Base-by-base conservation (phyloP, 2,113 vertebrate species). In the Peromyscus polionotus region DNA sequence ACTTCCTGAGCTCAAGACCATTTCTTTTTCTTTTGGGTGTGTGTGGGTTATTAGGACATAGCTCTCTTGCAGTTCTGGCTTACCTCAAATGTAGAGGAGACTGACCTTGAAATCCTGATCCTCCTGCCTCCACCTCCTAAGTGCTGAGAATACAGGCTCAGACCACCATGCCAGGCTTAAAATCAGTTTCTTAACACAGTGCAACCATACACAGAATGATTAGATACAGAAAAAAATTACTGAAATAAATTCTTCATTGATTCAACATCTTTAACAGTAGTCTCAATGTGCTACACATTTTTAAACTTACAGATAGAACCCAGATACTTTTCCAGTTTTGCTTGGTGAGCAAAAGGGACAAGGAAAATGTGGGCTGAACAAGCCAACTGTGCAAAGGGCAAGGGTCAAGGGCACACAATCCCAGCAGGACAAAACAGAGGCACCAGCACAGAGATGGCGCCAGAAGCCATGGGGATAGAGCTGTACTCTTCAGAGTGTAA, bases 1-100 rank as follows among this genome's bases (percentile, higher is more conserved):
- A 90, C n/a, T 86, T 68, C 77, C 65, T 79, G 63, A 88, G 90
- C 63, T 13, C 88, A 51, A 65, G n/a, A 19, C n/a, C 90, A 76
- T 39, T 90, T 84, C 73, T 86, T 90, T 54, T 76, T 51, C 63
- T 65, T 86, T 48, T 86, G 33, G 14, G 59, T 65, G 31, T 28
- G 36, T 28, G 26, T 45, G 83, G 3, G 39, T 45, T 45, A 26
- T 11, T 65, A n/a, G 16, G 8, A 45, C 1, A 85, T 39, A 85
- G 83, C 16, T 65, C 59, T 85, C 59, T 5, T 45, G n/a, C 4
- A 42, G 24, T 61, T 39, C 14, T 45, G 83, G 39, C 83, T 83
- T 83, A 11, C 8, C 22, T 63, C 24, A 85, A 42, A 84, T 63
- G n/a, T 65, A 85, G 13, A 19, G 28, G 48, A 80, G 7, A 19